A percentile compares a stretch with the other conserved stretches of the same genome.
phyloP scores from a whole-genome alignment of 2,888 invertebrate species.

The Microctonus hyperodae region DNA sequence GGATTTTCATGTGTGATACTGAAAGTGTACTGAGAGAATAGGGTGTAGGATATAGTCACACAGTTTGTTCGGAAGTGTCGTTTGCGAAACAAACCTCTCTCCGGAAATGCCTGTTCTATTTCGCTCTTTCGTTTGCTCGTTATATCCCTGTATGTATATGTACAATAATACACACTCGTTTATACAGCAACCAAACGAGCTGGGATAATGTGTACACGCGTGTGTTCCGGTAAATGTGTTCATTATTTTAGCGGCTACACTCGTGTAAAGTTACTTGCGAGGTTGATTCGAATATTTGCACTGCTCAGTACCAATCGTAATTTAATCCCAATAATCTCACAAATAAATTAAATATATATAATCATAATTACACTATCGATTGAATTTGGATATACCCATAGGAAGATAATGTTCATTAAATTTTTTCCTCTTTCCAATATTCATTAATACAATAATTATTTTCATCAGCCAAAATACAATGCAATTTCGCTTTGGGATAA shows the following conservation, averaged over 20 bases:
- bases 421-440: background rate
- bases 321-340: background rate
- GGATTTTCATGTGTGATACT: conserved; percentile 22
- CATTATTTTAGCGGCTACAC: conserved; percentile 27
- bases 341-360: background rate
- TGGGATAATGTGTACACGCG: conserved; percentile 31
- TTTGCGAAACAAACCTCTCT: conserved; percentile 37
- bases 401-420: background rate
- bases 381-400: background rate
- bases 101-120: conserved; percentile 15
- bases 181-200: conserved; percentile 23
- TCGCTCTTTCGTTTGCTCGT: background rate
- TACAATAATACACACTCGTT: background rate
- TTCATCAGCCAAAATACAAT: background rate
- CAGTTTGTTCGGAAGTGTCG: conserved; percentile 42
- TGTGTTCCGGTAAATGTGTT: conserved; percentile 29
- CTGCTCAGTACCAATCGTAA: background rate
- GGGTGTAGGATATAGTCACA: conserved; percentile 19
- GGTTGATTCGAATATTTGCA: conserved; percentile 8
- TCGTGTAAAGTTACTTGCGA: conserved; percentile 17
- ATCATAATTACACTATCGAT: background rate
- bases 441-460: background rate
- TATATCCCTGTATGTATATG: background rate
- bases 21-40: conserved; percentile 13
- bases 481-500: background rate